phyloP scores from a whole-genome alignment of 1,140 invertebrate species.

The Papilio xuthus region DNA sequence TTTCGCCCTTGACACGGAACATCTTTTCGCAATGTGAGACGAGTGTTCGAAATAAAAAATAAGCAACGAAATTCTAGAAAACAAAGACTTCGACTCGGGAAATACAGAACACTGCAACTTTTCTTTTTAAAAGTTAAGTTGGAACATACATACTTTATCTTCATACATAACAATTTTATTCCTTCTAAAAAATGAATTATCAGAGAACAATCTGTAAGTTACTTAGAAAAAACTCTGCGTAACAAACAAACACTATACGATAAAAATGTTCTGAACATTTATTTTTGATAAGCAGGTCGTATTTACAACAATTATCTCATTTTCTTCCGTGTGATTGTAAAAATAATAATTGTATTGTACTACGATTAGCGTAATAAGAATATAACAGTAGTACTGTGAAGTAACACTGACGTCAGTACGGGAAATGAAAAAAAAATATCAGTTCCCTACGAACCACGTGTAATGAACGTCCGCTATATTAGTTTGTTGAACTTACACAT shows the following conservation, averaged over 20 bases:
- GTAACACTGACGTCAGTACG: neutral
- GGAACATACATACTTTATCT: neutral
- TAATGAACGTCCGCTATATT: constrained; percentile 50
- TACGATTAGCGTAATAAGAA: constrained; percentile 6
- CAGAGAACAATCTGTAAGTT: neutral
- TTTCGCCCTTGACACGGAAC: constrained; percentile 3
- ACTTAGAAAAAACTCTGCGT: neutral
- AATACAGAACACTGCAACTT: neutral
- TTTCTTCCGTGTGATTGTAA: neutral
- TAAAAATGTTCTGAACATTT: neutral
- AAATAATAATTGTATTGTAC: neutral
- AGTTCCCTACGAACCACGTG: constrained; percentile 1
- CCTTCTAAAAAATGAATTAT: neutral
- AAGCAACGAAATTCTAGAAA: constrained; percentile 16
- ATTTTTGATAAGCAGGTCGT: neutral
- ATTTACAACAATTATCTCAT: constrained; percentile 1
- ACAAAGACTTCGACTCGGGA: constrained; percentile 9
- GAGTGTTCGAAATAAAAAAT: constrained; percentile 9
- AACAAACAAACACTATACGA: neutral
- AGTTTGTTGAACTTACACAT: constrained; percentile 75
- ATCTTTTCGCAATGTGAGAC: constrained; percentile 17
- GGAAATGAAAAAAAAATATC: constrained; percentile 21
- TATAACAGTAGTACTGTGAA: neutral
- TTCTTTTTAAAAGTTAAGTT: constrained; percentile 2
- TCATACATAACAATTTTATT: neutral